Conservation (phyloP, 2,797 vertebrate genomes). For the Vultur gryphus region DNA sequence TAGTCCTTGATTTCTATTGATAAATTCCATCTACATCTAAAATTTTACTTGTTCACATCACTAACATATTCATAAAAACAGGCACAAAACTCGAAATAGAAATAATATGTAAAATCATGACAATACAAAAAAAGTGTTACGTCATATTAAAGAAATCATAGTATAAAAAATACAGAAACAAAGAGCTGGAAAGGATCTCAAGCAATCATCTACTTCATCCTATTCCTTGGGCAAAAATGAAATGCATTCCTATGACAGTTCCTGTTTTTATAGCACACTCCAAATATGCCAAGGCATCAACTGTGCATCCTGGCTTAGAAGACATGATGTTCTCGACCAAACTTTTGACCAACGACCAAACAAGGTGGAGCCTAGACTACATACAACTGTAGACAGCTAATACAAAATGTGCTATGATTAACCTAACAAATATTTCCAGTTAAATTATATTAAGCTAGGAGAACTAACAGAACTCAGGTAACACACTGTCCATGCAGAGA, state of each 20-base stretch:
- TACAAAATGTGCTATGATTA: neutral
- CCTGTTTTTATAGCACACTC: neutral
- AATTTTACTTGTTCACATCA: neutral
- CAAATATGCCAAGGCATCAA: neutral
- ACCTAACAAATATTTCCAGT: neutral
- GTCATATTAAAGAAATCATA: neutral
- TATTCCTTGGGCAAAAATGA: neutral
- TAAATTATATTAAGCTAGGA: neutral
- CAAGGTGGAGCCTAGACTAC: neutral
- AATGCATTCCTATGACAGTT: neutral
- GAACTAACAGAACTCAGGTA: neutral
- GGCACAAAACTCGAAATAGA: neutral
- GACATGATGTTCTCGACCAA: neutral
- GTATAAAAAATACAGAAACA: neutral
- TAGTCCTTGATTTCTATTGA: neutral
- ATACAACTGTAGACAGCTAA: no score
- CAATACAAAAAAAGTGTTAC: neutral
- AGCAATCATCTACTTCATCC: neutral
- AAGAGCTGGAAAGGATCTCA: neutral
- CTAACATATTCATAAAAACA: neutral
- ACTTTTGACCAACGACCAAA: neutral
- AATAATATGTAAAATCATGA: neutral
- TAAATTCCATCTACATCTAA: neutral
- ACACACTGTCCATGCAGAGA: neutral
- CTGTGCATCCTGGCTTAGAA: neutral